These are phyloP conservation scores for Halichoeres trimaculatus DNA, from an alignment of 2,113 vertebrate genomes.

Conservation along the genomic window DNA sequence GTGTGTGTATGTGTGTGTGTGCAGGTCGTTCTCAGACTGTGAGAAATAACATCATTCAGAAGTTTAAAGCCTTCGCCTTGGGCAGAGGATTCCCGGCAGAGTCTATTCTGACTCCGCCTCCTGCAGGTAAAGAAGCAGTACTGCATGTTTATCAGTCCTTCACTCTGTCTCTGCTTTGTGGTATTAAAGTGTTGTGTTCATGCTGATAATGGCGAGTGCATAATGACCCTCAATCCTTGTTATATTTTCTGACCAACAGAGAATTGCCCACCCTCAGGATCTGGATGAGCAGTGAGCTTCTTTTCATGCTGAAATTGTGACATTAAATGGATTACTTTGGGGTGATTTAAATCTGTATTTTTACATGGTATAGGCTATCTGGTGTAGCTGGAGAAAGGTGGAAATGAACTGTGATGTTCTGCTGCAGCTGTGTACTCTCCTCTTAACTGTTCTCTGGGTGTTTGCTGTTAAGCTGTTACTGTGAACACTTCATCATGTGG, in stretches of 20 bases:
- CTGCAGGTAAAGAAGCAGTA: slow-evolving; percentile 59
- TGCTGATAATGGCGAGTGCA: neutral
- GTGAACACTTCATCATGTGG: neutral
- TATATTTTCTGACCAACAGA: slow-evolving; percentile 50
- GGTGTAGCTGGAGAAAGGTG: neutral
- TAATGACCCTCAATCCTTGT: neutral
- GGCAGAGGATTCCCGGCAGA: slow-evolving; percentile 76
- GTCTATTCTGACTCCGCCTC: slow-evolving; percentile 77
- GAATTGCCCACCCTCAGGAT: slow-evolving; percentile 64
- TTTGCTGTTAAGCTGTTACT: neutral
- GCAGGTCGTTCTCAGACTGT: slow-evolving; percentile 74
- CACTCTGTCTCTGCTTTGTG: neutral
- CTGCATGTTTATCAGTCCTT: neutral
- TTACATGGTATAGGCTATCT: slow-evolving; percentile 15
- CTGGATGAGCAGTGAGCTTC: slow-evolving; percentile 47
- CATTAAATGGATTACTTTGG: neutral
- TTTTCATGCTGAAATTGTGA: neutral
- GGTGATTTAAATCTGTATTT: neutral
- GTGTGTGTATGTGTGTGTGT: neutral
- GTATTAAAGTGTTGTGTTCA: too few relatives aligned
- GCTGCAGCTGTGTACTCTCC: neutral
- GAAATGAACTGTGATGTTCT: neutral
- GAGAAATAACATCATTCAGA: slow-evolving; percentile 66
- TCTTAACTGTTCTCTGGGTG: too few relatives aligned
- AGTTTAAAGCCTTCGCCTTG: slow-evolving; percentile 75